phyloP scores from a whole-genome alignment of 2,888 invertebrate species.

The Cephalotes varians region DNA sequence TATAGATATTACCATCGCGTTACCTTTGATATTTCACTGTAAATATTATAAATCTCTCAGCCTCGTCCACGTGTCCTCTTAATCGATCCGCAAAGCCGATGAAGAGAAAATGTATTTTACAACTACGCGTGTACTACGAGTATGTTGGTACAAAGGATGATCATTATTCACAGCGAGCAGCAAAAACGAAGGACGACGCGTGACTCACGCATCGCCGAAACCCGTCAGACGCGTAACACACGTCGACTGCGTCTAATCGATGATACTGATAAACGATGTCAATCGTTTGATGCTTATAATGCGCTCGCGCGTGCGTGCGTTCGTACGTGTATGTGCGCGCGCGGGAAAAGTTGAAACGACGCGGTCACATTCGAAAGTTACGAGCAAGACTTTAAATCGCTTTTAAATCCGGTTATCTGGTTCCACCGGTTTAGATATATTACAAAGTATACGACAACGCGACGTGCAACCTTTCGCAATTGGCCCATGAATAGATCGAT shows the following conservation, averaged over 20 bases:
- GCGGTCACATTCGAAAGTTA: conserved; percentile 33
- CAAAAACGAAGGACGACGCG: conserved; percentile 45
- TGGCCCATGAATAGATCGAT: conserved; percentile 65
- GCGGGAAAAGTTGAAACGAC: conserved; percentile 37
- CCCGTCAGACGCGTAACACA: conserved; percentile 18
- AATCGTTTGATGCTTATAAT: conserved; percentile 33
- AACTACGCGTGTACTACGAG: conserved; percentile 9
- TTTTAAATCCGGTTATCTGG: conserved; percentile 56
- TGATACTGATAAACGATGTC: conserved; percentile 46
- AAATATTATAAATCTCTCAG: conserved; percentile 18
- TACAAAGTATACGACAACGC: conserved; percentile 49
- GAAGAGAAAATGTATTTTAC: conserved; percentile 14
- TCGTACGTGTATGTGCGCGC: too few species aligned
- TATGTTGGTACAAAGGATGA: conserved; percentile 10
- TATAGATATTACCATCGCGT: not conserved
- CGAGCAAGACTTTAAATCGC: conserved; percentile 58
- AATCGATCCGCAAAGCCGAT: not conserved
- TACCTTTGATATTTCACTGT: conserved; percentile 31
- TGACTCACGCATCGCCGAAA: conserved; percentile 38
- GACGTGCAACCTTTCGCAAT: conserved; percentile 71
- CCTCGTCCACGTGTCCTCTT: not conserved
- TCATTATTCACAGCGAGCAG: conserved; percentile 37
- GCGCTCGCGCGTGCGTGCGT: not conserved
- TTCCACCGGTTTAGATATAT: conserved; percentile 61
- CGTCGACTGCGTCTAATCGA: conserved; percentile 48